Conservation (phyloP, 2,888 invertebrate genomes). For the Ectemnius cavifrons region DNA sequence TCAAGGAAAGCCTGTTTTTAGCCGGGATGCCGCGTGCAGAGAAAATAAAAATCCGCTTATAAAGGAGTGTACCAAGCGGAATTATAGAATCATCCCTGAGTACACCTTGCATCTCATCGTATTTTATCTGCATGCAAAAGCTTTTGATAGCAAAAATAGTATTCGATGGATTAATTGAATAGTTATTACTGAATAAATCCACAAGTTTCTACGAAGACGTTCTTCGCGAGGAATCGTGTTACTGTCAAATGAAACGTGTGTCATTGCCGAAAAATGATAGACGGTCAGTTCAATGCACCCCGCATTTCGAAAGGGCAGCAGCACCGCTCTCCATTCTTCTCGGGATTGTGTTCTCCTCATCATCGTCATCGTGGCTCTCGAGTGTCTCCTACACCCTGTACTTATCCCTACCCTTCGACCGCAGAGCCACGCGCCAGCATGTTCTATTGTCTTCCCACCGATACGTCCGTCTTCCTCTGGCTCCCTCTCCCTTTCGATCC, state of each 20-base stretch:
- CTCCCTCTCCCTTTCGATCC: constrained; percentile 28
- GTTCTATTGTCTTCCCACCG: constrained; percentile 64
- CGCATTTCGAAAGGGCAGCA: constrained; percentile 33
- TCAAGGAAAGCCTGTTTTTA: constrained; percentile 35
- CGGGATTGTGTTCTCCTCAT: constrained; percentile 35
- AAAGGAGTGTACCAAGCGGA: not conserved
- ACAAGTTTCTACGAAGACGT: too few relatives aligned
- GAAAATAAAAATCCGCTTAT: constrained; percentile 30
- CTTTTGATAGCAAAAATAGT: too few relatives aligned
- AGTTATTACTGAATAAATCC: too few relatives aligned
- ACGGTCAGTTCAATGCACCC: constrained; percentile 53
- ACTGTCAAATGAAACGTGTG: not conserved
- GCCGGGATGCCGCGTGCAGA: constrained; percentile 41
- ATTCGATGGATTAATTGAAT: too few relatives aligned
- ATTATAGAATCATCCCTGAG: too few relatives aligned
- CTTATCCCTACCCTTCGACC: constrained; percentile 63
- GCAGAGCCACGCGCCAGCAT: constrained; percentile 69
- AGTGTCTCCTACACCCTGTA: constrained; percentile 65
- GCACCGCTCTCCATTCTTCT: constrained; percentile 37
- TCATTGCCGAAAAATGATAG: constrained; percentile 36
- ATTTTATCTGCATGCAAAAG: too few relatives aligned
- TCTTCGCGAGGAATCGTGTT: too few relatives aligned
- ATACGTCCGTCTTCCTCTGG: constrained; percentile 26
- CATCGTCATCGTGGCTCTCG: constrained; percentile 56
- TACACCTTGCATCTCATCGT: too few relatives aligned